Conservation (phyloP, 2,888 invertebrate genomes). For the Rosalia funebris region DNA sequence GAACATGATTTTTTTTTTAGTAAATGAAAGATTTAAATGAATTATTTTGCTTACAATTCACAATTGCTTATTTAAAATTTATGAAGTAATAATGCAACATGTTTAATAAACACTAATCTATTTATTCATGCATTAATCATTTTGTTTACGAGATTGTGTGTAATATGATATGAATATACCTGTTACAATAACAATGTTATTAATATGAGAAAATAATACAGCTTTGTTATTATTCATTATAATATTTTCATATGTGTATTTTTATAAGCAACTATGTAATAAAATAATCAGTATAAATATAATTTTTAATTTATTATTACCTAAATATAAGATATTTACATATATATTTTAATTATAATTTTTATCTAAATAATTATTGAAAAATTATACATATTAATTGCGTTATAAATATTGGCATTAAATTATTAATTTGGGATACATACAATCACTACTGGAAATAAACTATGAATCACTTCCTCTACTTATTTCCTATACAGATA, state of each 20-base stretch:
- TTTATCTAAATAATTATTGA: too few relatives aligned
- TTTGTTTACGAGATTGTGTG: neutral
- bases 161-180: neutral
- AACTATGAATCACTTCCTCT: neutral
- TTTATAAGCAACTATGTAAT: neutral
- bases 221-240: neutral
- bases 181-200: neutral
- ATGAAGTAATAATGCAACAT: too few relatives aligned
- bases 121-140: neutral
- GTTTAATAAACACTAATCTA: neutral
- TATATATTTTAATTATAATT: too few relatives aligned
- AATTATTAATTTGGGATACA: too few relatives aligned
- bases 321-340: neutral
- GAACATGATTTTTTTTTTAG: too few relatives aligned
- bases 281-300: neutral
- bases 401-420: too few relatives aligned
- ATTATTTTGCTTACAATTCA: too few relatives aligned
- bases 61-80: too few relatives aligned
- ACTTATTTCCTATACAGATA: neutral
- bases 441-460: too few relatives aligned
- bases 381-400: too few relatives aligned
- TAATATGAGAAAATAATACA: neutral
- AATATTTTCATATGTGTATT: neutral
- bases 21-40: too few relatives aligned
- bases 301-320: neutral